Percentiles rank a stretch among this genome's conserved stretches.
Conservation (phyloP, 2,797 vertebrate species). For the Distichodus sexfasciatus region DNA sequence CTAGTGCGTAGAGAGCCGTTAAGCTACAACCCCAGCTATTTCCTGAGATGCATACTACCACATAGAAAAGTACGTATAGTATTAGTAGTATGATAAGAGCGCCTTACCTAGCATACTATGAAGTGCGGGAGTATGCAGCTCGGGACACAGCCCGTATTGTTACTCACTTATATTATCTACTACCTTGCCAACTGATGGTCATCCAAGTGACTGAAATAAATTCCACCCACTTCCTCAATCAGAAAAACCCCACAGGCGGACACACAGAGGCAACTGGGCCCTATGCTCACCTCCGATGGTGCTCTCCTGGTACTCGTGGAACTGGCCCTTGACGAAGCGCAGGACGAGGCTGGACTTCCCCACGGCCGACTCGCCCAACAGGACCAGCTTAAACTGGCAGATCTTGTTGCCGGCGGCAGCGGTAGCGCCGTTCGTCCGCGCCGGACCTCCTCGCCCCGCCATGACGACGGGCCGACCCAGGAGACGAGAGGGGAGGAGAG, state of each 20-base stretch:
- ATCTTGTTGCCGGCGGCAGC: constrained; percentile 94
- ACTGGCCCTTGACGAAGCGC: constrained; percentile 98
- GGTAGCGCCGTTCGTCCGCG: constrained; percentile 88
- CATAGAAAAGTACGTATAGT: too few relatives aligned
- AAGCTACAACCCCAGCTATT: too few relatives aligned
- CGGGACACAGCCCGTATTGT: too few relatives aligned
- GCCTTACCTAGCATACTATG: too few relatives aligned
- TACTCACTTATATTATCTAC: too few relatives aligned
- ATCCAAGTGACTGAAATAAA: too few relatives aligned
- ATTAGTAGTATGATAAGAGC: too few relatives aligned
- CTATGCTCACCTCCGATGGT: constrained; percentile 91
- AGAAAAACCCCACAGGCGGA: neutral
- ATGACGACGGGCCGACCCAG: constrained; percentile 66
- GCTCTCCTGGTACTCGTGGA: constrained; percentile 99
- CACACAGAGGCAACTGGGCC: neutral
- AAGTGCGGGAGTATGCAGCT: too few relatives aligned
- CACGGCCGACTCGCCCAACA: constrained; percentile 93
- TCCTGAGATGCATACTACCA: too few relatives aligned
- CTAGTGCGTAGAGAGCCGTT: too few relatives aligned
- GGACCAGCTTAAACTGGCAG: constrained; percentile 98
- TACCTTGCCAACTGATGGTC: too few relatives aligned
- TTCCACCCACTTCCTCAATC: neutral
- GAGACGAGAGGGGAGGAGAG: too few relatives aligned
- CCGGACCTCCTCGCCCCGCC: constrained; percentile 92
- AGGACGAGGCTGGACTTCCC: constrained; percentile 98